Percentiles rank a stretch among this genome's conserved stretches.
These are phyloP conservation scores for Coranthus polyacanthus DNA, from an alignment of 2,797 vertebrate genomes.

Conservation along the genomic window DNA sequence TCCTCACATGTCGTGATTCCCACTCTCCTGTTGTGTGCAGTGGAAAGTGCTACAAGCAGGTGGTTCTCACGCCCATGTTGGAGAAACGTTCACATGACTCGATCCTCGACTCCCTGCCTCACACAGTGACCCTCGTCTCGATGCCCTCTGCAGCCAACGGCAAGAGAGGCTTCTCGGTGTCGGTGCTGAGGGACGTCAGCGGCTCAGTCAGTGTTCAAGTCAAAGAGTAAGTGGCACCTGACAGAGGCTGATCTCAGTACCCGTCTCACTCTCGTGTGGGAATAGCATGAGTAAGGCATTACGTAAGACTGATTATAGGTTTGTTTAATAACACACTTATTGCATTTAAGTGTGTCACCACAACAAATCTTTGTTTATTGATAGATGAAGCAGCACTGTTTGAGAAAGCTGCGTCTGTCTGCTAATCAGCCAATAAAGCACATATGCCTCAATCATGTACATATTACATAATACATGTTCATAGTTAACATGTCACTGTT, in stretches of 20 bases:
- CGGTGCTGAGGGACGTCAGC: constrained; percentile 87
- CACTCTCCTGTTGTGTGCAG: constrained; percentile 75
- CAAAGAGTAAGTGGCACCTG: constrained; percentile 91
- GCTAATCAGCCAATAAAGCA: no score
- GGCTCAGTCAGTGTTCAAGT: constrained; percentile 91
- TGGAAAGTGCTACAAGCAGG: constrained; percentile 96
- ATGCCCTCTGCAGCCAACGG: constrained; percentile 94
- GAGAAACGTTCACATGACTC: constrained; percentile 92
- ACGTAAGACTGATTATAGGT: constrained; percentile 55
- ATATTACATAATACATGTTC: no score
- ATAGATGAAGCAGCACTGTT: not conserved
- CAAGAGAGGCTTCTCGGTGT: constrained; percentile 93
- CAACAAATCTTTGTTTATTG: constrained; percentile 12
- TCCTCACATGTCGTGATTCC: not conserved
- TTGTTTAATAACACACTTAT: constrained; percentile 28
- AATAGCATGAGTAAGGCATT: constrained; percentile 49
- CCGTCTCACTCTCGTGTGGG: not conserved
- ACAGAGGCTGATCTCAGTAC: not conserved
- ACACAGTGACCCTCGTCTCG: constrained; percentile 94
- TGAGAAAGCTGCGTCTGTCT: not conserved
- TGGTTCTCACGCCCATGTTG: constrained; percentile 93
- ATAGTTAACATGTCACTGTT: constrained; percentile 14
- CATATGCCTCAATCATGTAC: not conserved
- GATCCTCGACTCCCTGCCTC: constrained; percentile 90
- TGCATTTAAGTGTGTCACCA: constrained; percentile 1